Conservation (phyloP, 2,888 invertebrate species). For the Himalopsyche tibetana region DNA sequence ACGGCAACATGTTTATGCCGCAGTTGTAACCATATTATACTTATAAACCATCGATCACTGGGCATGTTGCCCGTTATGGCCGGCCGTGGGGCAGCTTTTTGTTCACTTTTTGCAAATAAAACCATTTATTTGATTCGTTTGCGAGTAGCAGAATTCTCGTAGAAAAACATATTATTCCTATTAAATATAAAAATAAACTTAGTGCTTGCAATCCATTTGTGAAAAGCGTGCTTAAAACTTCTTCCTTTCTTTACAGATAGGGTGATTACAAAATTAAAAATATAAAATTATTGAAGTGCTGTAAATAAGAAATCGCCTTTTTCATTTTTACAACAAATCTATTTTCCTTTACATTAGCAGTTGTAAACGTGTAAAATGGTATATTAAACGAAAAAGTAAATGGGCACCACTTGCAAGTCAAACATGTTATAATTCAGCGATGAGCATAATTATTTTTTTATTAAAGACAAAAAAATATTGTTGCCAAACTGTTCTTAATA, state of each 20-base stretch:
- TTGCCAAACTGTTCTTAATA: too few species aligned
- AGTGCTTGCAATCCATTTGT: slow-evolving; percentile 26
- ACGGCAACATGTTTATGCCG: slow-evolving; percentile 42
- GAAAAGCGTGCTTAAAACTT: slow-evolving; percentile 6
- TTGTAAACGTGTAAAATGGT: too few species aligned
- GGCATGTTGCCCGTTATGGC: slow-evolving; percentile 44
- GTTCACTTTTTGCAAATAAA: slow-evolving; percentile 36
- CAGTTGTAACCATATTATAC: slow-evolving; percentile 54
- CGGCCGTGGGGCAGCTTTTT: slow-evolving; percentile 5
- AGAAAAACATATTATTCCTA: slow-evolving; percentile 30
- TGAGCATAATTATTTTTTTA: too few species aligned
- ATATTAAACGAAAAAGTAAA: too few species aligned
- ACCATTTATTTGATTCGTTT: slow-evolving; percentile 47
- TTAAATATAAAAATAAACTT: slow-evolving; percentile 12
- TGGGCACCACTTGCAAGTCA: too few species aligned
- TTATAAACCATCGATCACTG: slow-evolving; percentile 57
- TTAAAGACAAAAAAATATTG: too few species aligned
- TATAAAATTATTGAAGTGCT: background rate
- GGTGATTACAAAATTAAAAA: background rate
- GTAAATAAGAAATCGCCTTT: too few species aligned
- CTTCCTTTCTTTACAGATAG: background rate
- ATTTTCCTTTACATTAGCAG: too few species aligned
- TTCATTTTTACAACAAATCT: too few species aligned
- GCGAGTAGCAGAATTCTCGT: slow-evolving; percentile 8
- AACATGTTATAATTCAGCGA: too few species aligned